Evolutionary conservation across 1,140 invertebrate species (phyloP).

Genomic region (Centruroides vittatus): DNA sequence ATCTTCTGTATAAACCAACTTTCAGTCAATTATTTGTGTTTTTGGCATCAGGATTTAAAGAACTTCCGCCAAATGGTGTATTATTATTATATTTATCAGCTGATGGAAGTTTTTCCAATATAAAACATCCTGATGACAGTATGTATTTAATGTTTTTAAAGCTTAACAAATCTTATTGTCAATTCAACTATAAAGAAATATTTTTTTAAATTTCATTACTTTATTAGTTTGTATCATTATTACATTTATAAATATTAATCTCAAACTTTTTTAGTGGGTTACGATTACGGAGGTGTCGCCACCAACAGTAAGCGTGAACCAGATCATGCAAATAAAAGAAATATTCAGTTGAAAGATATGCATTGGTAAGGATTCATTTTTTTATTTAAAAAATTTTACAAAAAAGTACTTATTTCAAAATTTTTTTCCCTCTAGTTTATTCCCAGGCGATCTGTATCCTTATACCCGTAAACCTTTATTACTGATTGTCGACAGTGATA

Average conservation of each 20-base stretch:
- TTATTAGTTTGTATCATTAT: too few species aligned
- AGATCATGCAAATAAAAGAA: conserved; percentile 45
- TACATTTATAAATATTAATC: too few species aligned
- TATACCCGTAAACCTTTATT: conserved; percentile 85
- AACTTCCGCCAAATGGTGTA: conserved; percentile 78
- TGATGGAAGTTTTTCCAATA: conserved; percentile 75
- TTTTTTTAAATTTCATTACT: too few species aligned
- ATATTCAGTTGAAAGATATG: conserved; percentile 54
- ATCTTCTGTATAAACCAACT: conserved; percentile 87
- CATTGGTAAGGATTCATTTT: conserved; percentile 40
- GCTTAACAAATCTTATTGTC: too few species aligned
- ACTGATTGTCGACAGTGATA: conserved; percentile 87
- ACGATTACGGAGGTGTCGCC: conserved; percentile 79
- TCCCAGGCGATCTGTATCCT: conserved; percentile 82
- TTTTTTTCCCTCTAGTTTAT: conserved; percentile 40
- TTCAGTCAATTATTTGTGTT: conserved; percentile 87
- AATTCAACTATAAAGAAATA: too few species aligned
- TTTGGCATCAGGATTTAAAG: conserved; percentile 78
- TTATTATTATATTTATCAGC: conserved; percentile 86
- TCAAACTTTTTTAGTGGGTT: conserved; percentile 47
- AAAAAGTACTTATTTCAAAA: conserved; percentile 2
- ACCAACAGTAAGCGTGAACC: conserved; percentile 66
- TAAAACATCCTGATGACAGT: conserved; percentile 52
- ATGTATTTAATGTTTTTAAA: background rate
- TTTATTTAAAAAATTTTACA: conserved; percentile 2